Evolutionary conservation across 2,888 invertebrate genomes (phyloP).

Genomic region (Blastobasis adustella): DNA sequence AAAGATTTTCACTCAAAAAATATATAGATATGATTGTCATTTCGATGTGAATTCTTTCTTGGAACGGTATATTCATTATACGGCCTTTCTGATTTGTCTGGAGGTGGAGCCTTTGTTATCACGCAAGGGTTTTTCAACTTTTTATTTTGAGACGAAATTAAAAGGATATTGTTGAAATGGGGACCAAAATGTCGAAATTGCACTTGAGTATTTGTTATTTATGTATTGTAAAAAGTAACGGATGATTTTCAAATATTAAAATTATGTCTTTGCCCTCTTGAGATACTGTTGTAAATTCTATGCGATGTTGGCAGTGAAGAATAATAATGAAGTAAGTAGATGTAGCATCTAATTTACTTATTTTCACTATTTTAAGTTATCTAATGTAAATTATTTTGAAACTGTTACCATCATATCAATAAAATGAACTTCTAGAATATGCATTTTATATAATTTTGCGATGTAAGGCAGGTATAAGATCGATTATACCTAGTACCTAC

Average conservation of each 20-base stretch:
- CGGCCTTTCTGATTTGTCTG: conserved; percentile 4
- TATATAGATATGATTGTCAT: background rate
- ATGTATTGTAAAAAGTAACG: background rate
- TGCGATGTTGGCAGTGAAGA: too few relatives aligned
- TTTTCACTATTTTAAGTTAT: too few relatives aligned
- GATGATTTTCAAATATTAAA: background rate
- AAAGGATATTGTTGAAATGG: conserved; percentile 36
- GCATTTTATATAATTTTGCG: background rate
- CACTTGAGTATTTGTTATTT: conserved; percentile 22
- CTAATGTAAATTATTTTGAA: too few relatives aligned
- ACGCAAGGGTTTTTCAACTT: background rate
- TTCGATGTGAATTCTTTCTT: conserved; percentile 1
- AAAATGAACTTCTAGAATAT: background rate
- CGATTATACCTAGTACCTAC: too few relatives aligned
- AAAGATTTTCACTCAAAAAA: background rate
- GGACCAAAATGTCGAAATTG: conserved; percentile 39
- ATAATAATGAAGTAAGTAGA: too few relatives aligned
- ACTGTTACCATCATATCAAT: background rate
- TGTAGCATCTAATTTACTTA: too few relatives aligned
- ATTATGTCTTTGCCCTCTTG: background rate
- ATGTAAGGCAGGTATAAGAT: too few relatives aligned
- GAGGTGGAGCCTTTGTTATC: conserved; percentile 3
- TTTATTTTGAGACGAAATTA: conserved; percentile 11
- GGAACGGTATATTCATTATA: conserved; percentile 1
- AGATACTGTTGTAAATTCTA: too few relatives aligned